Evolutionary conservation across 2,888 invertebrate species (phyloP).

Genomic region (Pherbina coryleti): DNA sequence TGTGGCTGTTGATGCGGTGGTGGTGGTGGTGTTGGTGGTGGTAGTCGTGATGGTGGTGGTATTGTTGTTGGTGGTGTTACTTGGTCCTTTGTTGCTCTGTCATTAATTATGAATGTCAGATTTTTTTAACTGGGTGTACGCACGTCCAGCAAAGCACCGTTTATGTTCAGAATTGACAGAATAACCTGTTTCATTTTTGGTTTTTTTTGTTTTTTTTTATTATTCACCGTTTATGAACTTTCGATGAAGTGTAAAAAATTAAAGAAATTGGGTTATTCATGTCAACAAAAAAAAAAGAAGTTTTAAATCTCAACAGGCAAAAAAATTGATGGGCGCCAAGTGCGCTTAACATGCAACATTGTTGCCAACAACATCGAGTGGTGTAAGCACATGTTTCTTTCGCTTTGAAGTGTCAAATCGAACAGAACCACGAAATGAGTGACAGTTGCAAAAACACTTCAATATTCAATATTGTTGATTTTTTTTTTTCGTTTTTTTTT

Average conservation of each 20-base stretch:
- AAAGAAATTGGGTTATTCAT: background rate
- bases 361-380: background rate
- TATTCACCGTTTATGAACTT: background rate
- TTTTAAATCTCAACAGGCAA: background rate
- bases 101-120: slow-evolving; percentile 14
- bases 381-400: background rate
- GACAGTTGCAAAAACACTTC: background rate
- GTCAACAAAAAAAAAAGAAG: background rate
- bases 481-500: no score
- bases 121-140: background rate
- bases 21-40: background rate
- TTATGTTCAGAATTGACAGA: background rate
- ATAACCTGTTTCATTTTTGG: background rate
- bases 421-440: background rate
- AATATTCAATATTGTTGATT: background rate
- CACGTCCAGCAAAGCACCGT: background rate
- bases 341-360: background rate
- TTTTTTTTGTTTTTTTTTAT: no score
- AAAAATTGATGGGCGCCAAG: background rate
- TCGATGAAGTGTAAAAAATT: background rate
- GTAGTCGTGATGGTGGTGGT: background rate
- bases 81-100: background rate
- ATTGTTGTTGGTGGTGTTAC: background rate
- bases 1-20: background rate
- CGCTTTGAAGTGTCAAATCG: slow-evolving; percentile 12